Conservation (phyloP, 2,888 invertebrate genomes). For the Lepidocyrtoides sp. region DNA sequence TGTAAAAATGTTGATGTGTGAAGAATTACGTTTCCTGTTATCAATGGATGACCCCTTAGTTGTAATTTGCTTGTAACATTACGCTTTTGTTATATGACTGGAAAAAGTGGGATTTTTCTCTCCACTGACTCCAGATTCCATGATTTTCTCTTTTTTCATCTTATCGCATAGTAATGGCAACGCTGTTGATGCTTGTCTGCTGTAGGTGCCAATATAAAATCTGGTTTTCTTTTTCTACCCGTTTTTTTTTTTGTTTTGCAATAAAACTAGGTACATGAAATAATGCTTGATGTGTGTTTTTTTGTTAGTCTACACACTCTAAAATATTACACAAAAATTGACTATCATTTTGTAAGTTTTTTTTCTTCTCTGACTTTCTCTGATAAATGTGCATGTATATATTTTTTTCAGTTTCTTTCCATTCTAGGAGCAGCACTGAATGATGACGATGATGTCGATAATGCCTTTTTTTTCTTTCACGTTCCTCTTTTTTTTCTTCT, state of each 20-base stretch:
- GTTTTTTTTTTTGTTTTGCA: neutral
- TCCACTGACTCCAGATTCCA: slow-evolving; percentile 2
- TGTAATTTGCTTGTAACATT: neutral
- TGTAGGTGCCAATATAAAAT: neutral
- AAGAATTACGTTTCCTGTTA: no score
- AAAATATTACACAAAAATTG: neutral
- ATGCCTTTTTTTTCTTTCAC: slow-evolving; percentile 12
- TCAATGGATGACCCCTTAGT: neutral
- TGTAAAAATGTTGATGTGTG: no score
- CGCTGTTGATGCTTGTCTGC: neutral
- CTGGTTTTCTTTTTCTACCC: neutral
- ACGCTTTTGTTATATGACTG: neutral
- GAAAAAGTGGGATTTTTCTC: slow-evolving; percentile 38
- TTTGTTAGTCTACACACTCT: neutral
- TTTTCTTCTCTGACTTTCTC: neutral
- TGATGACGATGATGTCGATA: slow-evolving; percentile 6
- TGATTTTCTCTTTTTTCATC: neutral
- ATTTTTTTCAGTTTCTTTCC: slow-evolving; percentile 6
- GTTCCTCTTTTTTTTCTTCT: slow-evolving; percentile 24
- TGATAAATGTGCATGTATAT: neutral
- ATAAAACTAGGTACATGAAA: neutral
- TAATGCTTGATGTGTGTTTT: neutral
- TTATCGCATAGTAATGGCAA: neutral
- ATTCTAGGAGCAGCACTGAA: neutral
- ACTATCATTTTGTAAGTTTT: neutral